These are phyloP conservation scores for Chymomyza fuscimana DNA, from an alignment of 2,888 invertebrate genomes.

Conservation along the genomic window DNA sequence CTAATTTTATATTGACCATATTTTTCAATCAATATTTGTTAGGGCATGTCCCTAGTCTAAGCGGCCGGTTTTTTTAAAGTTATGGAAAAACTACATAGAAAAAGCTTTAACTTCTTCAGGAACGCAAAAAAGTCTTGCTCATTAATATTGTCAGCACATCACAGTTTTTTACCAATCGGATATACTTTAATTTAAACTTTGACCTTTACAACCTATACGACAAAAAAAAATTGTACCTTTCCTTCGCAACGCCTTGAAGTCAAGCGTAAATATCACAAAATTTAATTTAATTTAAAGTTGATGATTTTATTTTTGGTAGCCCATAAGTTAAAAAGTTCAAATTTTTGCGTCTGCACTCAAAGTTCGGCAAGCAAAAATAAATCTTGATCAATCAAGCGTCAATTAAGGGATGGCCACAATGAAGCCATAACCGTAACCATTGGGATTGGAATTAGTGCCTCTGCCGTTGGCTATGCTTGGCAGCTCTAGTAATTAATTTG, in stretches of 20 bases:
- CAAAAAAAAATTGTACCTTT: not conserved
- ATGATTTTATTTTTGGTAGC: constrained; percentile 1
- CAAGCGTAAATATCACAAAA: not conserved
- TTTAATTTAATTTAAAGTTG: constrained; percentile 26
- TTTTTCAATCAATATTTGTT: too few relatives aligned
- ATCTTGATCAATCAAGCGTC: constrained; percentile 33
- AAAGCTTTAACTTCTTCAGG: not conserved
- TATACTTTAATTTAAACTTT: not conserved
- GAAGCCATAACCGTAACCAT: not conserved
- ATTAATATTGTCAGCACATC: not conserved
- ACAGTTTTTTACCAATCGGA: not conserved
- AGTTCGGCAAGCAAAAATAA: constrained; percentile 20
- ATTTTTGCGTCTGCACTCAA: constrained; percentile 8
- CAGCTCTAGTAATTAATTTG: constrained; percentile 10
- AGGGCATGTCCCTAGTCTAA: too few relatives aligned
- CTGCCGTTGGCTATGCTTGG: not conserved
- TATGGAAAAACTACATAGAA: not conserved
- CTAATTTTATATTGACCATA: too few relatives aligned
- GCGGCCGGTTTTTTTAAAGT: too few relatives aligned
- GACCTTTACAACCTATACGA: not conserved
- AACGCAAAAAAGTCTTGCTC: not conserved
- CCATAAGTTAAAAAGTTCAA: not conserved
- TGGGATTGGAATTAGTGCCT: not conserved
- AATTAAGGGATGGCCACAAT: constrained; percentile 25
- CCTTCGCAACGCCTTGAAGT: not conserved